Evolutionary conservation across 2,888 invertebrate species (phyloP).

Genomic region (Drosophila mimetica): DNA sequence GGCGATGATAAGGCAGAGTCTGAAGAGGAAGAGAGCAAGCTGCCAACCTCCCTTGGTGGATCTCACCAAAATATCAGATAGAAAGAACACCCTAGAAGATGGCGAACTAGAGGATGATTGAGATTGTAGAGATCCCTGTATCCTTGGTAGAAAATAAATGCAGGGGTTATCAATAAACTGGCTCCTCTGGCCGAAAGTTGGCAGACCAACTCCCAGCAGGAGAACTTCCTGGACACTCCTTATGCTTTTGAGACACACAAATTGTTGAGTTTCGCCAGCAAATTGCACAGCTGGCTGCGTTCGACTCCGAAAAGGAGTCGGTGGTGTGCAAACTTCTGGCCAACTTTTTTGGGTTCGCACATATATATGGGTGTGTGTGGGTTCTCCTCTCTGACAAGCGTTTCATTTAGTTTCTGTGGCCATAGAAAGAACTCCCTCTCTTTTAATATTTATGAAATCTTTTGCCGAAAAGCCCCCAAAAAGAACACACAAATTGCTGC

Average conservation of each 20-base stretch:
- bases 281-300: constrained; percentile 73
- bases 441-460: constrained; percentile 72
- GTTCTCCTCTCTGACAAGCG: constrained; percentile 52
- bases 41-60: neutral
- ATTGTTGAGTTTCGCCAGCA: constrained; percentile 69
- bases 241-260: constrained; percentile 63
- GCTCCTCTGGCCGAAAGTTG: constrained; percentile 45
- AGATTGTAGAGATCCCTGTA: neutral
- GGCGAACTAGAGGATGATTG: constrained; percentile 49
- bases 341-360: neutral
- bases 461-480: constrained; percentile 37
- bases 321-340: constrained; percentile 19
- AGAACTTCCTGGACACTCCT: constrained; percentile 33
- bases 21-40: neutral
- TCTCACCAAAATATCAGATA: neutral
- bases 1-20: no score
- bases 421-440: constrained; percentile 40
- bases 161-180: constrained; percentile 41
- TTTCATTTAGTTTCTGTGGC: constrained; percentile 65
- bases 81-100: constrained; percentile 32
- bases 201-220: constrained; percentile 30
- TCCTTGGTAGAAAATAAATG: neutral
- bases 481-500: constrained; percentile 53
- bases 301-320: constrained; percentile 5
- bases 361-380: constrained; percentile 7